Evolutionary conservation across 1,140 invertebrate species (phyloP).

Genomic region (Bombus terrestris): DNA sequence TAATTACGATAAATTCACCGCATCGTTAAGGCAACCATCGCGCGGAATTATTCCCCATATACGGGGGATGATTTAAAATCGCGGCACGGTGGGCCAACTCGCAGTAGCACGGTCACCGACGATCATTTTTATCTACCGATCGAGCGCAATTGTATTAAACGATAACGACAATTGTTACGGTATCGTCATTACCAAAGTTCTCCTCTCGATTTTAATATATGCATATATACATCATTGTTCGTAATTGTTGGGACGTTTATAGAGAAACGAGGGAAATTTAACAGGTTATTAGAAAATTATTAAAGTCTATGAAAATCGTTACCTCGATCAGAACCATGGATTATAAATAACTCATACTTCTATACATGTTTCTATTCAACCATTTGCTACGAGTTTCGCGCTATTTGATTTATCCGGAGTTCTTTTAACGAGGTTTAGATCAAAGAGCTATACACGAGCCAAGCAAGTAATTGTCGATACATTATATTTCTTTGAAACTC

Average conservation of each 20-base stretch:
- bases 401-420: too few relatives aligned
- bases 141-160: not conserved
- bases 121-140: not conserved
- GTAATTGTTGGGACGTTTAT: not conserved
- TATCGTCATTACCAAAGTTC: not conserved
- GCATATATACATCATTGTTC: not conserved
- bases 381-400: too few relatives aligned
- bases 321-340: too few relatives aligned
- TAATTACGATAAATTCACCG: constrained; percentile 28
- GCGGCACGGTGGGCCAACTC: too few relatives aligned
- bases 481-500: too few relatives aligned
- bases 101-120: too few relatives aligned
- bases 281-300: not conserved
- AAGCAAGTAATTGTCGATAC: too few relatives aligned
- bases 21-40: constrained; percentile 22
- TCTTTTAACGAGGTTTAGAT: too few relatives aligned
- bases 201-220: not conserved
- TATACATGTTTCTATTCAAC: too few relatives aligned
- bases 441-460: too few relatives aligned
- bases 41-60: not conserved
- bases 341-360: too few relatives aligned
- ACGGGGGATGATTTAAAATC: constrained; percentile 8
- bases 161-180: not conserved
- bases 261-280: not conserved
- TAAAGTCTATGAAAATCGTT: not conserved